Percentiles rank a stretch among this genome's conserved stretches.
These are phyloP conservation scores for Thaumetopoea pityocampa DNA, from an alignment of 1,140 invertebrate species.

Conservation along the genomic window DNA sequence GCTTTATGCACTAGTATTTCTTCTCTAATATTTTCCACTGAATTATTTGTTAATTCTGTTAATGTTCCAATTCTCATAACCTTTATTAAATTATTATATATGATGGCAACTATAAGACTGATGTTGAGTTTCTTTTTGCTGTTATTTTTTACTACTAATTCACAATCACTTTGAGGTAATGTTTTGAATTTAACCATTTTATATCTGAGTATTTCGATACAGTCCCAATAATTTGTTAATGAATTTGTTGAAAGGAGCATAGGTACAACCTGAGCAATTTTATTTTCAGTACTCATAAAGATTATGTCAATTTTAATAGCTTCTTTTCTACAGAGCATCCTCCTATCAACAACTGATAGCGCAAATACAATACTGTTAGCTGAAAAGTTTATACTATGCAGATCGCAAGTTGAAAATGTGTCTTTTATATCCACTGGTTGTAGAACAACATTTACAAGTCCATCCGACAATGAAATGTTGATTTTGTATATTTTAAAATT, in stretches of 20 bases:
- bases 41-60: slow-evolving; percentile 33
- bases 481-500: slow-evolving; percentile 48
- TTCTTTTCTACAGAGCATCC: slow-evolving; percentile 39
- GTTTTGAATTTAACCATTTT: slow-evolving; percentile 41
- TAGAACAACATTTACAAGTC: slow-evolving; percentile 25
- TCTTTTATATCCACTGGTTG: slow-evolving; percentile 35
- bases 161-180: slow-evolving; percentile 43
- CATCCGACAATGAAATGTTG: slow-evolving; percentile 16
- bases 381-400: slow-evolving; percentile 38
- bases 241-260: slow-evolving; percentile 37
- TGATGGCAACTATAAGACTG: slow-evolving; percentile 34
- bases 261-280: slow-evolving; percentile 20
- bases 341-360: slow-evolving; percentile 34
- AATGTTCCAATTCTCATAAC: slow-evolving; percentile 26
- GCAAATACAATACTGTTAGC: slow-evolving; percentile 33
- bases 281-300: slow-evolving; percentile 24
- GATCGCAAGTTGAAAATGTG: slow-evolving; percentile 29
- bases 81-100: slow-evolving; percentile 33
- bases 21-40: slow-evolving; percentile 38
- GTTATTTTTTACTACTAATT: slow-evolving; percentile 31
- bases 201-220: slow-evolving; percentile 45
- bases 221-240: slow-evolving; percentile 50
- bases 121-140: slow-evolving; percentile 56
- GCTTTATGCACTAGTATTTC: slow-evolving; percentile 43
- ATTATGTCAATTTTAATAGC: slow-evolving; percentile 33